These are phyloP conservation scores for Carabus problematicus DNA, from an alignment of 2,888 invertebrate species.

Conservation along the genomic window DNA sequence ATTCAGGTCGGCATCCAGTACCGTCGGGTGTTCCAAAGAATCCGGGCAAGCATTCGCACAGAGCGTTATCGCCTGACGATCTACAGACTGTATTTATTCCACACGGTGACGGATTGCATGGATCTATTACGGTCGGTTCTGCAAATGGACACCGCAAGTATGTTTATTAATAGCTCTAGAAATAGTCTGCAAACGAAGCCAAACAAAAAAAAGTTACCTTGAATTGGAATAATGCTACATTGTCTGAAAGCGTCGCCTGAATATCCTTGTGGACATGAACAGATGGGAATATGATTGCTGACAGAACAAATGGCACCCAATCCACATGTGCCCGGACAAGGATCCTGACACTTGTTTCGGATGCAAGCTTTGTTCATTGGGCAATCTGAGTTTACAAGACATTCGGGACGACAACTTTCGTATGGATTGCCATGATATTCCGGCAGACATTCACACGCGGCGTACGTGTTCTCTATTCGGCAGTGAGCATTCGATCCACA, in stretches of 20 bases:
- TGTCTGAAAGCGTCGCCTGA: slow-evolving; percentile 65
- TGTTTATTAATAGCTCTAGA: too few relatives aligned
- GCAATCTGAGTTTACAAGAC: slow-evolving; percentile 85
- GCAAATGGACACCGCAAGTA: neutral
- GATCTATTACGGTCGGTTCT: slow-evolving; percentile 52
- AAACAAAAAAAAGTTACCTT: slow-evolving; percentile 54
- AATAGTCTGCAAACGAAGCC: neutral
- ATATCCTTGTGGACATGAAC: slow-evolving; percentile 64
- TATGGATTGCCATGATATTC: slow-evolving; percentile 80
- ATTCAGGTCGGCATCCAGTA: slow-evolving; percentile 81
- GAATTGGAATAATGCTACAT: slow-evolving; percentile 55
- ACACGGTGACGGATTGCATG: slow-evolving; percentile 71
- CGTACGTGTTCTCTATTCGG: slow-evolving; percentile 71
- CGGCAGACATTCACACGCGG: slow-evolving; percentile 76
- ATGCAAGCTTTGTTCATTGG: slow-evolving; percentile 81
- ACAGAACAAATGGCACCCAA: slow-evolving; percentile 79
- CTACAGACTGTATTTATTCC: slow-evolving; percentile 79
- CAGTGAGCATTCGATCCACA: slow-evolving; percentile 84
- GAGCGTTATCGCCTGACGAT: slow-evolving; percentile 62
- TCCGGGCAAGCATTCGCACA: slow-evolving; percentile 79
- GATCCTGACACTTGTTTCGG: slow-evolving; percentile 83
- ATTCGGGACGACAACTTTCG: slow-evolving; percentile 81
- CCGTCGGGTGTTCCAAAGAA: slow-evolving; percentile 74
- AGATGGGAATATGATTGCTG: slow-evolving; percentile 72
- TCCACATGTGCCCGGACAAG: slow-evolving; percentile 84